Evolutionary conservation across 2,888 invertebrate species (phyloP).

Genomic region (Osmoderma eremita): DNA sequence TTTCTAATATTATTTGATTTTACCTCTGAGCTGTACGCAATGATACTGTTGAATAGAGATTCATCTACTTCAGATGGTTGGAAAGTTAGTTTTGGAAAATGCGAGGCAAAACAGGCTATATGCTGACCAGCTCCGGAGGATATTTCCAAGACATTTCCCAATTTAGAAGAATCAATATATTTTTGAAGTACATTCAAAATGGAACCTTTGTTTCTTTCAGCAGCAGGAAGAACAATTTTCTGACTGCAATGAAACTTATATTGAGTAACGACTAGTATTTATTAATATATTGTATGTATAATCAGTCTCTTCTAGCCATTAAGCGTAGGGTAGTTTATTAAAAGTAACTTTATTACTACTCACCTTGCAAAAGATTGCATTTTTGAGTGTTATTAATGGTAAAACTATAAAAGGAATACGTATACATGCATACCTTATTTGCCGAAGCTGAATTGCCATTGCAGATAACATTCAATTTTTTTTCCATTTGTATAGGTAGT

Average conservation of each 20-base stretch:
- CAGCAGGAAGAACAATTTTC: conserved; percentile 75
- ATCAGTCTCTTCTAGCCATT: too few species aligned
- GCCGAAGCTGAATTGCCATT: too few species aligned
- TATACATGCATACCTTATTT: too few species aligned
- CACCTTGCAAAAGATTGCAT: neutral
- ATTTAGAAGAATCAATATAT: conserved; percentile 66
- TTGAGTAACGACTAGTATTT: neutral
- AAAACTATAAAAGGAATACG: too few species aligned
- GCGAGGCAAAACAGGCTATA: conserved; percentile 77
- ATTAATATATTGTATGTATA: neutral
- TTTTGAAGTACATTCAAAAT: conserved; percentile 77
- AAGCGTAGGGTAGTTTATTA: neutral
- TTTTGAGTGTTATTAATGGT: too few species aligned
- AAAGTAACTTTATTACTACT: neutral
- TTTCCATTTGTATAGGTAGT: too few species aligned
- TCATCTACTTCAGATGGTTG: conserved; percentile 83
- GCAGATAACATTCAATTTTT: too few species aligned
- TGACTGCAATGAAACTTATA: conserved; percentile 55
- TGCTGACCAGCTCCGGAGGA: conserved; percentile 89
- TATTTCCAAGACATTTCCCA: conserved; percentile 73
- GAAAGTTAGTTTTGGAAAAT: conserved; percentile 79
- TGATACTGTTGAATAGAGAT: conserved; percentile 70
- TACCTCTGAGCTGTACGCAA: conserved; percentile 68
- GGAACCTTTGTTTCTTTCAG: conserved; percentile 78
- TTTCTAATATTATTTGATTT: conserved; percentile 72